Base-by-base conservation (phyloP, 1,140 invertebrate species). In the Venturia canescens region DNA sequence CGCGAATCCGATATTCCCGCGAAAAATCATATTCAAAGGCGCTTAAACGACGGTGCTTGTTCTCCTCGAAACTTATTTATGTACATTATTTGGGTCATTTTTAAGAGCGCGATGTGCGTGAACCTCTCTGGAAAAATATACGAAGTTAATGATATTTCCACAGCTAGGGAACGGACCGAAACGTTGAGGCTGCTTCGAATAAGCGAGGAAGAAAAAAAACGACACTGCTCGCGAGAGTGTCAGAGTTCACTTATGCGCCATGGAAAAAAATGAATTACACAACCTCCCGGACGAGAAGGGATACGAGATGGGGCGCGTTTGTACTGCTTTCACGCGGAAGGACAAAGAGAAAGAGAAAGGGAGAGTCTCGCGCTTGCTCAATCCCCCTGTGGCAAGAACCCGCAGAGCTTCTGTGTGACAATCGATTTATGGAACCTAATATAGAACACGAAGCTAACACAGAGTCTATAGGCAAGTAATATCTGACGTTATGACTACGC, bases 381-480 rank as follows among this genome's bases (percentile, higher is more conserved):
- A 69, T 31, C 11, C 66, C 53, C 60, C 60, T 63, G 60, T 69
- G 66, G 26, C 66, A 31, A 31, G 29, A 31, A 27, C 11, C 66
- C 66, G 66, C 13, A 31, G 66, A 69, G 66, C 29, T 31, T 69
- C 66, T 16, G 27, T 31, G 29, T 69, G 66, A 69, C 66, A 69
- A 69, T 69, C 66, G 66, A 69, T 69, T 69, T 69, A 69, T 69
- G 66, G 66, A 23, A 69, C 66, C 29, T 69, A 69, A 69, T 69
- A 69, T 69, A 69, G 66, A 69, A 69, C 15, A 15, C 31, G n/a
- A 31, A 69, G 29, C 66, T 69, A 26, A n/a, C n/a, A 69, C 27
- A 69, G 18, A 21, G 29, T 3, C 13, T 31, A 31, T 18, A 18
- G n/a, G 16, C 31, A 27, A 69, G 66, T 31, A 31, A 69, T 69